Evolutionary conservation across 1,140 invertebrate genomes (phyloP), one percentile per base, ranked within the genome.

Genomic region (Drosophila chauvacae): DNA sequence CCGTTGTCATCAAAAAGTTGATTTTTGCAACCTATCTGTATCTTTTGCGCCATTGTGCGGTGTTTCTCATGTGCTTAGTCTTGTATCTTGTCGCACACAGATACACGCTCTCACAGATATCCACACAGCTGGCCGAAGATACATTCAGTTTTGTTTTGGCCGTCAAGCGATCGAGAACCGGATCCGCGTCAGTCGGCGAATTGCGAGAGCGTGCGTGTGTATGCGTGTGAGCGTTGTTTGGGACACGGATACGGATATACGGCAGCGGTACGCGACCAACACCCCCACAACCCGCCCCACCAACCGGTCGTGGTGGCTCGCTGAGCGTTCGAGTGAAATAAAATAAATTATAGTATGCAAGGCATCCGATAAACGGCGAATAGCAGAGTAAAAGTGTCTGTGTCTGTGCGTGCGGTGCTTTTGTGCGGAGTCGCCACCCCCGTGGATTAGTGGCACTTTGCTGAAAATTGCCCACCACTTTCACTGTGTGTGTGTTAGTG

Each of bases 401-500:
- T 76, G 65, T 68, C 59, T 64, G 57, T 77, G 74, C 44, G 78
- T 73, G 78, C 26, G 77, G 59, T 71, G 45, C 51, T 78, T 70
- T 88, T 83, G 68, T 80, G 69, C 84, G 73, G 80, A 88, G 84
- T 90, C 85, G 85, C 82, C 85, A 90, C 85, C 70, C 75, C 87
- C 44, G 84, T 90, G 85, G 85, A 90, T 90, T 90, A 90, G 85
- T 90, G 85, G 85, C 78, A 85, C 86, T 69, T 69, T 90, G 85
- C 69, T 75, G 80, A 69, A 66, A 77, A 57, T 73, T 71, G 72
- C 85, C 72, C 72, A 72, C 56, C 85, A 90, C 85, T 74, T 33
- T 53, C 61, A 73, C 44, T 74, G 72, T 50, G 77, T 42, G 55
- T 78, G 61, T 66, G 39, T 56, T 47, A 53, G 57, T 72, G 60